These are phyloP conservation scores for Acheta domesticus DNA, from an alignment of 2,888 invertebrate genomes.

Conservation along the genomic window DNA sequence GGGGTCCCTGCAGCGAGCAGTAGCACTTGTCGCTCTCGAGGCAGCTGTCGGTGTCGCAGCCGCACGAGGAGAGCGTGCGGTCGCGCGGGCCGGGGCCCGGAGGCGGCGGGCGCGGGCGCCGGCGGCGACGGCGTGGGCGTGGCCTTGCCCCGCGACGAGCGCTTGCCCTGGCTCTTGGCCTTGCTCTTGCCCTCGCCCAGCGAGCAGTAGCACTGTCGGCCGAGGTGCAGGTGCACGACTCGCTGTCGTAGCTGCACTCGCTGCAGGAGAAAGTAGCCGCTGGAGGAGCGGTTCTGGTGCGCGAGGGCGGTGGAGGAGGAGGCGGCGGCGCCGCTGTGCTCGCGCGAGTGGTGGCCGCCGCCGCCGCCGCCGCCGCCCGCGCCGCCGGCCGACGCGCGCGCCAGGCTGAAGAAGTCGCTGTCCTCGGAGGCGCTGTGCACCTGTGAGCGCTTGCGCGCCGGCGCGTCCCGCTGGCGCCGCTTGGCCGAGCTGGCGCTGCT, in stretches of 20 bases:
- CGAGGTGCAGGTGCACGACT: slow-evolving; percentile 74
- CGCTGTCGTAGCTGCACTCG: slow-evolving; percentile 81
- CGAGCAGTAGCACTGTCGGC: slow-evolving; percentile 83
- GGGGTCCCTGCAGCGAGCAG: slow-evolving; percentile 52
- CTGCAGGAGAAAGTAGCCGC: slow-evolving; percentile 80
- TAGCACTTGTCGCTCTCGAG: slow-evolving; percentile 85
- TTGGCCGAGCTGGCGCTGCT: slow-evolving; percentile 41
- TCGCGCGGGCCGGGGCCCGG: slow-evolving; percentile 22
- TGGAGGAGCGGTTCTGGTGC: slow-evolving; percentile 49
- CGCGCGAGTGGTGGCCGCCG: slow-evolving; percentile 49
- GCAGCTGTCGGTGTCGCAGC: slow-evolving; percentile 82
- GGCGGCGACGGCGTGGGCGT: slow-evolving; percentile 11
- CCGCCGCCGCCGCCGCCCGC: background rate
- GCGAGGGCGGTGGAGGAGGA: slow-evolving; percentile 45
- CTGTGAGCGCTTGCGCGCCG: slow-evolving; percentile 41
- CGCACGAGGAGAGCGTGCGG: slow-evolving; percentile 57
- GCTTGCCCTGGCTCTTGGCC: background rate
- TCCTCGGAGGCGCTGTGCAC: slow-evolving; percentile 50
- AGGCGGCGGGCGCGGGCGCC: slow-evolving; percentile 12
- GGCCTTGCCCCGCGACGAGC: slow-evolving; percentile 25
- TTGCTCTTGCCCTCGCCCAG: slow-evolving; percentile 54
- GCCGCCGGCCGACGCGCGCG: slow-evolving; percentile 37
- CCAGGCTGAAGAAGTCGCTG: slow-evolving; percentile 50
- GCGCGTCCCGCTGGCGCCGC: slow-evolving; percentile 18
- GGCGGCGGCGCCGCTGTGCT: slow-evolving; percentile 42